A percentile compares a stretch with the other conserved stretches of the same genome.
Conservation (phyloP, 2,888 invertebrate species). For the Ethmia dodecea region DNA sequence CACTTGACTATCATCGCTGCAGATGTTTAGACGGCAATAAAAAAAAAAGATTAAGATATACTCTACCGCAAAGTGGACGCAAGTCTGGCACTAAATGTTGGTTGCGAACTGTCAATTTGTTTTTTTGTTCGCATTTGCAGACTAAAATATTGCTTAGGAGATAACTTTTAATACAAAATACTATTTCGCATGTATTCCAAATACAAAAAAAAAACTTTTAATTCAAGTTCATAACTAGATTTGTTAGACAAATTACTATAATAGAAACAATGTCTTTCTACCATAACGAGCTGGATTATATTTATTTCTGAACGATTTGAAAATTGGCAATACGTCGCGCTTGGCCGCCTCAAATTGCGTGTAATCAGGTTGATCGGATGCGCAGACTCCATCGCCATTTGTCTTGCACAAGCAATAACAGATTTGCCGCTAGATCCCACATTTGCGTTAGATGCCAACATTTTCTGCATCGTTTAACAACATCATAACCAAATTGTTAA, state of each 20-base stretch:
- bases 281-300: no score
- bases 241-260: no score
- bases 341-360: slow-evolving; percentile 43
- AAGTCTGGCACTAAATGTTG: no score
- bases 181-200: no score
- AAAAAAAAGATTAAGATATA: slow-evolving; percentile 37
- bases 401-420: slow-evolving; percentile 34
- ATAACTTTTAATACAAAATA: no score
- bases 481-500: slow-evolving; percentile 19
- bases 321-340: slow-evolving; percentile 55
- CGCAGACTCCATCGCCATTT: slow-evolving; percentile 31
- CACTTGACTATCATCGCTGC: slow-evolving; percentile 44
- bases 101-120: no score
- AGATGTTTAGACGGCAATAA: slow-evolving; percentile 34
- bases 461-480: slow-evolving; percentile 35
- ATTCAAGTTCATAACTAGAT: no score
- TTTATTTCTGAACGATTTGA: slow-evolving; percentile 42
- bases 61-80: slow-evolving; percentile 4
- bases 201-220: no score
- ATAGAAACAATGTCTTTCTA: no score
- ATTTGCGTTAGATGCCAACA: not conserved
- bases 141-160: no score
- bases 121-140: no score
- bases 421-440: not conserved
- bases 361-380: slow-evolving; percentile 48